Percentiles rank a stretch among this genome's conserved stretches.
Evolutionary conservation across 2,113 vertebrate species (phyloP).

Genomic region (Neoarius graeffei): DNA sequence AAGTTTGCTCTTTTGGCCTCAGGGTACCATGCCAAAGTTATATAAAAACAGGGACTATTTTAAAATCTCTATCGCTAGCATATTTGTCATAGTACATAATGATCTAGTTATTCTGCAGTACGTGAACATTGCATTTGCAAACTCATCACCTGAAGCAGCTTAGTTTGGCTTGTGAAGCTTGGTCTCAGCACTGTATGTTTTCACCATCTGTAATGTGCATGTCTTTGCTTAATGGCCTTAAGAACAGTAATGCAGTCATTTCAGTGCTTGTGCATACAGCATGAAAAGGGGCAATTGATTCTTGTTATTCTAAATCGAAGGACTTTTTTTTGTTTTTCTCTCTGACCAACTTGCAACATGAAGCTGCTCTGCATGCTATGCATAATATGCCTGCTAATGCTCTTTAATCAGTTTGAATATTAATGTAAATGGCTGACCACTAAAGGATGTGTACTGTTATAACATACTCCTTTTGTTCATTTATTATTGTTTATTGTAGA

Average conservation of each 20-base stretch:
- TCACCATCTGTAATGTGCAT: slow-evolving; percentile 13
- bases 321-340: slow-evolving; percentile 51
- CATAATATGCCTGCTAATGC: slow-evolving; percentile 53
- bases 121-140: neutral
- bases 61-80: neutral
- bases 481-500: neutral
- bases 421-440: slow-evolving; percentile 63
- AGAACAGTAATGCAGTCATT: slow-evolving; percentile 10
- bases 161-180: slow-evolving; percentile 2
- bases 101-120: neutral
- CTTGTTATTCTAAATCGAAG: slow-evolving; percentile 41
- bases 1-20: neutral
- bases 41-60: slow-evolving; percentile 3
- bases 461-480: neutral
- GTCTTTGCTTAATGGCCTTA: slow-evolving; percentile 19
- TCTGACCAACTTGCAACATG: slow-evolving; percentile 29
- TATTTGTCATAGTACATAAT: neutral
- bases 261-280: slow-evolving; percentile 20
- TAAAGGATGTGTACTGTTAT: neutral
- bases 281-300: neutral
- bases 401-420: slow-evolving; percentile 66
- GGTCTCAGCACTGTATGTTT: slow-evolving; percentile 11
- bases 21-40: neutral
- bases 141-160: neutral
- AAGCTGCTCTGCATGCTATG: slow-evolving; percentile 42